Evolutionary conservation across 2,113 vertebrate species (phyloP).

Genomic region (Triplophysa dalaica): DNA sequence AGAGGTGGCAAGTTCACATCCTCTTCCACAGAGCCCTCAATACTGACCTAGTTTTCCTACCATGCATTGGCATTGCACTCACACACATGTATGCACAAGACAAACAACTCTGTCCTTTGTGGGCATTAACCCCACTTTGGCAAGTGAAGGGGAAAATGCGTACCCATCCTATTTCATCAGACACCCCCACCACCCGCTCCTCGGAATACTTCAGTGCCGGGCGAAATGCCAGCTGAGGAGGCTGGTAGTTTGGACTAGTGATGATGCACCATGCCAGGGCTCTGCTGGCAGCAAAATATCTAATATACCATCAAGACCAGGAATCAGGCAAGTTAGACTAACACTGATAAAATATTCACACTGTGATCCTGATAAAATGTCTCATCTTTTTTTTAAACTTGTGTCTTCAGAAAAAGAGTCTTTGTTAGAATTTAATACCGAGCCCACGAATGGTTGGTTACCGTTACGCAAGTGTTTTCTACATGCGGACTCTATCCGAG

Average conservation of each 20-base stretch:
- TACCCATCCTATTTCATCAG: conserved; percentile 37
- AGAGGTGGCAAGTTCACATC: conserved; percentile 85
- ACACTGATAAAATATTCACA: conserved; percentile 70
- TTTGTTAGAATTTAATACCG: conserved; percentile 8
- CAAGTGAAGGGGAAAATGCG: conserved; percentile 53
- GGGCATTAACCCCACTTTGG: conserved; percentile 54
- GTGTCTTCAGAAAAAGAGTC: conserved; percentile 2
- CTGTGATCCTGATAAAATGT: conserved; percentile 65
- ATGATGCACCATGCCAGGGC: conserved; percentile 38
- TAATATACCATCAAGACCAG: conserved; percentile 64
- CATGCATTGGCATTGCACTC: conserved; percentile 22
- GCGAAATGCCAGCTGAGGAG: conserved; percentile 56
- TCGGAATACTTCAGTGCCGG: conserved; percentile 46
- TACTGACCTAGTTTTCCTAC: conserved; percentile 83
- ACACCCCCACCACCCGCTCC: conserved; percentile 26
- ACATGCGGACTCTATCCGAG: conserved; percentile 1
- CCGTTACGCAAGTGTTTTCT: conserved; percentile 39
- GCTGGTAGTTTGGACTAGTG: conserved; percentile 46
- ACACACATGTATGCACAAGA: conserved; percentile 6
- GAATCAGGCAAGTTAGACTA: conserved; percentile 69
- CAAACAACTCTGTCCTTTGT: conserved; percentile 35
- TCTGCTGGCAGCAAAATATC: conserved; percentile 53
- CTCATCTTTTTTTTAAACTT: conserved; percentile 68
- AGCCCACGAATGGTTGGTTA: conserved; percentile 5
- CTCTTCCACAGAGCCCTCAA: conserved; percentile 78